Conservation (phyloP, 2,797 vertebrate genomes). For the Lacerta agilis region DNA sequence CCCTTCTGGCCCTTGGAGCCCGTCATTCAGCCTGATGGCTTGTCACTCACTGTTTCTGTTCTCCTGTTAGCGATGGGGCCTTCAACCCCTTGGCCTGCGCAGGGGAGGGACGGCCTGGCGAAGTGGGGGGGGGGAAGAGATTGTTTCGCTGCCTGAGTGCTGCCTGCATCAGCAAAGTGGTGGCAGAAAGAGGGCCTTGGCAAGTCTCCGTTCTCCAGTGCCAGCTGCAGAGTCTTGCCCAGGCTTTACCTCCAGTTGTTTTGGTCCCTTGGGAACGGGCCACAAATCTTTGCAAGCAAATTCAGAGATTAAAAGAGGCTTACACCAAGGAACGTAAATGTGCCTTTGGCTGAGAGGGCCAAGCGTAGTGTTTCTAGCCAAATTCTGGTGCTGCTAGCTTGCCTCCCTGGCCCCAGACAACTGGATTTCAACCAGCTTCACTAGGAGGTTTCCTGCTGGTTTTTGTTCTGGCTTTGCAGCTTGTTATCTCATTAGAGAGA, state of each 20-base stretch:
- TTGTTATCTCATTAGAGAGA: background rate
- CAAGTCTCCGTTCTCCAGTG: background rate
- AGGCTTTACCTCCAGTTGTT: background rate
- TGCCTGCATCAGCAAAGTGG: background rate
- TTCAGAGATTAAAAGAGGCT: background rate
- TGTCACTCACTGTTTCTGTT: slow-evolving; percentile 25
- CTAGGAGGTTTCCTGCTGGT: too few relatives aligned
- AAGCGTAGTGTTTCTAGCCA: background rate
- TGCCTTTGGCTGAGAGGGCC: background rate
- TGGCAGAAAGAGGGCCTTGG: background rate
- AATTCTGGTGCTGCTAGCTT: background rate
- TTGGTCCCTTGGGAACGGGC: background rate
- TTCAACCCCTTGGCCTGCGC: background rate
- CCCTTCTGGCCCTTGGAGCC: slow-evolving; percentile 7
- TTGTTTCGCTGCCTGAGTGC: background rate
- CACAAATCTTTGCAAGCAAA: background rate
- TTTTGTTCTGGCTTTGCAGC: background rate
- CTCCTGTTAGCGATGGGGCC: background rate
- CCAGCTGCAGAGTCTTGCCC: background rate
- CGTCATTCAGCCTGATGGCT: slow-evolving; percentile 17
- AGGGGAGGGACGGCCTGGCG: background rate
- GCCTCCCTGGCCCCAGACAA: background rate
- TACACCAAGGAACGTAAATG: background rate
- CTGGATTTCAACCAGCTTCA: background rate
- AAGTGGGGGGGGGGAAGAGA: background rate